These are phyloP conservation scores for Drosophila bipectinata DNA, from an alignment of 1,140 invertebrate genomes.

Conservation along the genomic window DNA sequence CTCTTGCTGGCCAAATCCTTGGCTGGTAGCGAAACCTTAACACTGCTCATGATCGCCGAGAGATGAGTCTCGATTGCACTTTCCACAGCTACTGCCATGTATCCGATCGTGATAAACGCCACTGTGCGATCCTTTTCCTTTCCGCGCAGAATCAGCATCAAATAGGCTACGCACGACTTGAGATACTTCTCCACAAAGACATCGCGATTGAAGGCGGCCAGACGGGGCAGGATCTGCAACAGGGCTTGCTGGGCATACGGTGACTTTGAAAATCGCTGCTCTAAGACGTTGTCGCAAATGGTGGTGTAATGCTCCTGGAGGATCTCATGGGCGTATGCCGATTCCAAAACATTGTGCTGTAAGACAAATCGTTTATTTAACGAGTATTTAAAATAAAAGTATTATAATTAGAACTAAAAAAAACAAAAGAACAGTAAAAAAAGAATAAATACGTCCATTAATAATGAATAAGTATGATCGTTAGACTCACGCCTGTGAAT, in stretches of 20 bases:
- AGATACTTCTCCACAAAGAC: slow-evolving; percentile 92
- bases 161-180: slow-evolving; percentile 90
- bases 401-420: not conserved
- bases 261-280: slow-evolving; percentile 90
- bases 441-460: slow-evolving; percentile 22
- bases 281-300: slow-evolving; percentile 92
- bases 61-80: slow-evolving; percentile 92
- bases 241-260: slow-evolving; percentile 94
- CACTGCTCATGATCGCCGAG: slow-evolving; percentile 93
- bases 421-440: not conserved
- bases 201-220: slow-evolving; percentile 96
- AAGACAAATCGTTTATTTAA: slow-evolving; percentile 11
- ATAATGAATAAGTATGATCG: slow-evolving; percentile 1
- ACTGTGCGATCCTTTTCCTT: slow-evolving; percentile 92
- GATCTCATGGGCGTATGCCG: slow-evolving; percentile 92
- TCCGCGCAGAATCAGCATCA: slow-evolving; percentile 90
- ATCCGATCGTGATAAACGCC: slow-evolving; percentile 95
- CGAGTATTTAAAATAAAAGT: not conserved
- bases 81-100: slow-evolving; percentile 95
- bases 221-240: slow-evolving; percentile 94
- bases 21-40: slow-evolving; percentile 91
- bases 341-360: slow-evolving; percentile 88
- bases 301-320: slow-evolving; percentile 93
- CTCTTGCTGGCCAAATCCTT: slow-evolving; percentile 90
- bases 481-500: slow-evolving; percentile 61